A percentile compares a stretch with the other conserved stretches of the same genome.
Conservation (phyloP, 2,888 invertebrate species). For the Pseudococcus longispinus region DNA sequence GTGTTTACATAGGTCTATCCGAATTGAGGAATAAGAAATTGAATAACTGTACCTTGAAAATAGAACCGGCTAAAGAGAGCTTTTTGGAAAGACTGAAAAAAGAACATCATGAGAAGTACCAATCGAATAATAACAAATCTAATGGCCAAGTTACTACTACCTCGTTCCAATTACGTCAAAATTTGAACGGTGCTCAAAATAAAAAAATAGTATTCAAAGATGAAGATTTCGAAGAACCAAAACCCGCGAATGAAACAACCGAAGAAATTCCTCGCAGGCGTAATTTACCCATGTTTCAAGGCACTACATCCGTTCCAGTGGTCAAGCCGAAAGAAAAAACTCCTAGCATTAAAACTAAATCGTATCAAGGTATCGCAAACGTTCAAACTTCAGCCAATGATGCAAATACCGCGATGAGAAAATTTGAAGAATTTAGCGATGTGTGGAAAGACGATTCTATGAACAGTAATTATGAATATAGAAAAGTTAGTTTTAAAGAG, state of each 20-base stretch:
- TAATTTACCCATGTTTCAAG: constrained; percentile 56
- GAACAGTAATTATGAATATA: not conserved
- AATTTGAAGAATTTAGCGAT: constrained; percentile 52
- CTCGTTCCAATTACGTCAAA: not conserved
- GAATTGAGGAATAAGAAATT: not conserved
- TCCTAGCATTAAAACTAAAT: not conserved
- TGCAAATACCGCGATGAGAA: constrained; percentile 31
- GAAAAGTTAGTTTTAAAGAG: not conserved
- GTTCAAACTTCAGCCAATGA: not conserved
- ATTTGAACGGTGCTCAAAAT: constrained; percentile 18
- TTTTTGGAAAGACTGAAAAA: constrained; percentile 48
- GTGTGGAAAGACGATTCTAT: constrained; percentile 30
- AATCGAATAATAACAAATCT: not conserved
- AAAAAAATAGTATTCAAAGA: not conserved
- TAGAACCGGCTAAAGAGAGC: constrained; percentile 48
- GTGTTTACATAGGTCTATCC: constrained; percentile 23
- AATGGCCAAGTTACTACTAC: not conserved
- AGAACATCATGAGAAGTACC: constrained; percentile 29
- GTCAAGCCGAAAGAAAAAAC: not conserved
- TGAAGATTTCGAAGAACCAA: not conserved
- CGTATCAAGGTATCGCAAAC: not conserved
- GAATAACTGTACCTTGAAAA: constrained; percentile 15
- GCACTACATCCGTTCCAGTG: constrained; percentile 10
- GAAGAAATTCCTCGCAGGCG: constrained; percentile 35
- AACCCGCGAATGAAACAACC: not conserved